A percentile compares a stretch with the other conserved stretches of the same genome.
Conservation (phyloP, 2,888 invertebrate genomes). For the Odontocerum albicorne region DNA sequence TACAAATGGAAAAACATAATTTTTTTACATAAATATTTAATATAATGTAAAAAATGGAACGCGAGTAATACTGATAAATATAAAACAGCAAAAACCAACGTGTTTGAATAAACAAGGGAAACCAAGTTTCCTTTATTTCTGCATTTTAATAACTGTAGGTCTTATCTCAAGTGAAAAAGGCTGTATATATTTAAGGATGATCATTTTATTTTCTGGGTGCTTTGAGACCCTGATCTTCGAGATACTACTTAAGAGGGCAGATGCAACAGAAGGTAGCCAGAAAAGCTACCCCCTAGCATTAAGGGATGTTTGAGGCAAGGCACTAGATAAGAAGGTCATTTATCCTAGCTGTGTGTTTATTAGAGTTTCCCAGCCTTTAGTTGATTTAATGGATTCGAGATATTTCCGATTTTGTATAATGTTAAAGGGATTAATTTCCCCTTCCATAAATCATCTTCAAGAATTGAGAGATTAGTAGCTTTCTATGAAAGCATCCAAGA, state of each 20-base stretch:
- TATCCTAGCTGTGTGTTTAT: conserved; percentile 7
- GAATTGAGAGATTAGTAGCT: conserved; percentile 11
- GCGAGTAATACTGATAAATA: too few relatives aligned
- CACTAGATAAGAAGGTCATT: conserved; percentile 11
- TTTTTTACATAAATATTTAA: too few relatives aligned
- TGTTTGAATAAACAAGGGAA: too few relatives aligned
- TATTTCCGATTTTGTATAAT: conserved; percentile 3
- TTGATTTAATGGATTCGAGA: conserved; percentile 18
- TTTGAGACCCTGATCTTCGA: conserved; percentile 9
- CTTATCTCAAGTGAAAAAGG: too few relatives aligned
- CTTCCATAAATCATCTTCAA: conserved; percentile 5
- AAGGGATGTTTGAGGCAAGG: not conserved
- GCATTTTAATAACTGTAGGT: too few relatives aligned
- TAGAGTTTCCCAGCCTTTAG: conserved; percentile 2
- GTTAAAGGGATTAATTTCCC: conserved; percentile 6
- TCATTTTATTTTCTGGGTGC: too few relatives aligned
- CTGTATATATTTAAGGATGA: too few relatives aligned
- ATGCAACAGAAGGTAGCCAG: conserved; percentile 29
- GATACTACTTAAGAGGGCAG: conserved; percentile 26
- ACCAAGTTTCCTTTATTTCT: too few relatives aligned
- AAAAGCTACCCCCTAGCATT: not conserved
- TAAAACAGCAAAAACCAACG: too few relatives aligned
- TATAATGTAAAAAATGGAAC: too few relatives aligned
- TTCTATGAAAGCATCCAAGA: not conserved
- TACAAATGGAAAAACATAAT: too few relatives aligned